Evolutionary conservation across 1,140 invertebrate species (phyloP).

Genomic region (Magallana gigas): DNA sequence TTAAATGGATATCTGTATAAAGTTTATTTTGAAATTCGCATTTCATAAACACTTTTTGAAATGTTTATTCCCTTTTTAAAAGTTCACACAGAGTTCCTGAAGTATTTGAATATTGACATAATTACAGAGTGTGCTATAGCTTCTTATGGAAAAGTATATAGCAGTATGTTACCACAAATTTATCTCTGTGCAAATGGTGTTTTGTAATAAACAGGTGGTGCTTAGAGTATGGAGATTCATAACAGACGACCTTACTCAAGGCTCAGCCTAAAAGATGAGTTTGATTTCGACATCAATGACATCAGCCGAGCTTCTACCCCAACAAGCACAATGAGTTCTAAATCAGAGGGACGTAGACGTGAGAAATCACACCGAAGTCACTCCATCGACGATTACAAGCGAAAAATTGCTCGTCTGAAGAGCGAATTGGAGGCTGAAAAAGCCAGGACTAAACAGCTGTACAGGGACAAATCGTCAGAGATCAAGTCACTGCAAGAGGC

Average conservation of each 20-base stretch:
- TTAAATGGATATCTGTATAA: not conserved
- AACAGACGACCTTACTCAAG: not conserved
- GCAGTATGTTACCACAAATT: no score
- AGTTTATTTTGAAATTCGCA: not conserved
- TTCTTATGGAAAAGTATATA: no score
- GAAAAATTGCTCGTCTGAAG: conserved; percentile 67
- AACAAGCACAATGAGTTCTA: conserved; percentile 66
- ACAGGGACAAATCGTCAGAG: conserved; percentile 66
- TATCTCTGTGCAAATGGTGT: not conserved
- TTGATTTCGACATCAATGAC: conserved; percentile 69
- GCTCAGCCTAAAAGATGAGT: conserved; percentile 53
- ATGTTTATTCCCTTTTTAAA: no score
- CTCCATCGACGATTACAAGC: conserved; percentile 63
- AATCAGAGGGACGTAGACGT: conserved; percentile 64
- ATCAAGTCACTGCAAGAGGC: conserved; percentile 58
- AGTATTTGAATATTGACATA: no score
- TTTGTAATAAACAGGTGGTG: not conserved
- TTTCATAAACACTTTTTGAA: no score
- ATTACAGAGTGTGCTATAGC: no score
- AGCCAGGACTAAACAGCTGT: conserved; percentile 63
- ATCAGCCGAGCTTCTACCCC: conserved; percentile 69
- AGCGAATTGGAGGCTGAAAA: conserved; percentile 68
- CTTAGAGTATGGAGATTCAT: conserved; percentile 17
- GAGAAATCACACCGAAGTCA: conserved; percentile 57
- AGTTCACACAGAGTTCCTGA: no score